Percentiles rank a stretch among this genome's conserved stretches.
Evolutionary conservation across 2,888 invertebrate species (phyloP).

Genomic region (Epinotia bilunana): DNA sequence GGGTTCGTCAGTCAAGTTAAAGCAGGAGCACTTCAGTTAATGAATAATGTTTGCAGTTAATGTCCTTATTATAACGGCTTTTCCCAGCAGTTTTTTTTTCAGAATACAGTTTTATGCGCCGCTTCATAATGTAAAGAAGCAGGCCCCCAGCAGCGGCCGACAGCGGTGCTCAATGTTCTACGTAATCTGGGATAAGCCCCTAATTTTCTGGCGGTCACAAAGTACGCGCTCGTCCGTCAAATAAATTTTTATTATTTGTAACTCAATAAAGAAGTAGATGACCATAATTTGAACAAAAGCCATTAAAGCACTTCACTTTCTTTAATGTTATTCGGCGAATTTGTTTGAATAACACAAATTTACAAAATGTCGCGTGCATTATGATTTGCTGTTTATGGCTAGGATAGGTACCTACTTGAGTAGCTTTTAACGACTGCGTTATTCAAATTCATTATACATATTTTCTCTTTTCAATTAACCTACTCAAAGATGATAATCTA

Average conservation of each 20-base stretch:
- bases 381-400: background rate
- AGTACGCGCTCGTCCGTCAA: slow-evolving; percentile 57
- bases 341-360: slow-evolving; percentile 13
- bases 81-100: slow-evolving; percentile 5
- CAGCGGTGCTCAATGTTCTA: slow-evolving; percentile 61
- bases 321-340: slow-evolving; percentile 4
- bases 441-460: no score
- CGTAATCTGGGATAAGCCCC: slow-evolving; percentile 68
- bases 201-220: slow-evolving; percentile 65
- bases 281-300: slow-evolving; percentile 35
- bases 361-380: background rate
- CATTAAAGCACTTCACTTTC: slow-evolving; percentile 23
- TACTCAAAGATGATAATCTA: no score
- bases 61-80: slow-evolving; percentile 3
- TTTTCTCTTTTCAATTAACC: no score
- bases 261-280: slow-evolving; percentile 46
- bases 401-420: background rate
- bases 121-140: slow-evolving; percentile 51
- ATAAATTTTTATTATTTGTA: slow-evolving; percentile 52
- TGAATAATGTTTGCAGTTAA: background rate
- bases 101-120: slow-evolving; percentile 30
- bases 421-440: background rate
- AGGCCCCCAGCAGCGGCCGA: slow-evolving; percentile 56
- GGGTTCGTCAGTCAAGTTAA: background rate
- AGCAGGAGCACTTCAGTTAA: slow-evolving; percentile 8